Conservation (phyloP, 1,140 invertebrate genomes). For the Aradophagus sp. region DNA sequence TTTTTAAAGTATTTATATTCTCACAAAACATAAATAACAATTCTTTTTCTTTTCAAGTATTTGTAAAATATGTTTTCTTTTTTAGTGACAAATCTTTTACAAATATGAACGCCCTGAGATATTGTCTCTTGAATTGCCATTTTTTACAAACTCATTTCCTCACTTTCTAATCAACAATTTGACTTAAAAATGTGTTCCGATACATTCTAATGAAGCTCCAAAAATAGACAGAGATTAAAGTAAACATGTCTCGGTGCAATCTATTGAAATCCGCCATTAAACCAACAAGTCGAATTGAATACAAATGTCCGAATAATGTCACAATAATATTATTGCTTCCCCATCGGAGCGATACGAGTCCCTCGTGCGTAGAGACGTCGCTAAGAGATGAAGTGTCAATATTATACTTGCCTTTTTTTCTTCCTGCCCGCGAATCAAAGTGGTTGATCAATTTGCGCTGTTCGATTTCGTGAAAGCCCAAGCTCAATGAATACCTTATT, state of each 20-base stretch:
- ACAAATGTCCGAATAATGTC: constrained; percentile 7
- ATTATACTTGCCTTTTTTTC: too few relatives aligned
- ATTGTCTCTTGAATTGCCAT: too few relatives aligned
- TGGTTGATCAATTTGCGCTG: constrained; percentile 37
- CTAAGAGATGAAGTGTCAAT: constrained; percentile 22
- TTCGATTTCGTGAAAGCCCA: constrained; percentile 48
- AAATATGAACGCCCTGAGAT: too few relatives aligned
- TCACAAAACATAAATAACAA: too few relatives aligned
- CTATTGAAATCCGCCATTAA: constrained; percentile 1
- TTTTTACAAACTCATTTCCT: too few relatives aligned
- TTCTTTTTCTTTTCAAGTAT: too few relatives aligned
- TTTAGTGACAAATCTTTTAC: too few relatives aligned
- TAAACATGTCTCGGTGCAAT: constrained; percentile 2
- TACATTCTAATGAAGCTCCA: too few relatives aligned
- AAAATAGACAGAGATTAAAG: constrained; percentile 4
- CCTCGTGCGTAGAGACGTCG: constrained; percentile 3
- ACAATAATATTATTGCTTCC: constrained; percentile 13
- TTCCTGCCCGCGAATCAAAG: constrained; percentile 31
- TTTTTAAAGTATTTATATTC: too few relatives aligned
- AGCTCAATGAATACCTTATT: constrained; percentile 57
- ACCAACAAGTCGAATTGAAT: constrained; percentile 11
- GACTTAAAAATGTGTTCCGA: too few relatives aligned
- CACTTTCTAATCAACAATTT: too few relatives aligned
- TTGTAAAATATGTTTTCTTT: too few relatives aligned
- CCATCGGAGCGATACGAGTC: constrained; percentile 5